Evolutionary conservation across 2,113 vertebrate genomes (phyloP).

Genomic region (Bufo gargarizans): DNA sequence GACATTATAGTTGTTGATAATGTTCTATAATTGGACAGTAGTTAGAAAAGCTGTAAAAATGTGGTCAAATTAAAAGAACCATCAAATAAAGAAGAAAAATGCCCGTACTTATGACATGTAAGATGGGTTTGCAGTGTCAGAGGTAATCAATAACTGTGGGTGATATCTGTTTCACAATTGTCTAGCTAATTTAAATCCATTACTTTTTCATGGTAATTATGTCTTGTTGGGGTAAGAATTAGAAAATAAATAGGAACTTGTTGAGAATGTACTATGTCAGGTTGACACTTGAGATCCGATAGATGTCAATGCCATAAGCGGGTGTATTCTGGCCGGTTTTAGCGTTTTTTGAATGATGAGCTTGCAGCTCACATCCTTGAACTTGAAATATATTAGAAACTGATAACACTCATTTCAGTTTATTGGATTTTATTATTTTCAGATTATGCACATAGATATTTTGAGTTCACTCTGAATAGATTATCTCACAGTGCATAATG

Average conservation of each 20-base stretch:
- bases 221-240: not conserved
- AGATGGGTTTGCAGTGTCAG: not conserved
- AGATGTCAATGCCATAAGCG: not conserved
- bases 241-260: not conserved
- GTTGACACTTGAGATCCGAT: not conserved
- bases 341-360: not conserved
- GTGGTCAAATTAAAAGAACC: not conserved
- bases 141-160: not conserved
- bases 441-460: not conserved
- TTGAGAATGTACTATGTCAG: not conserved
- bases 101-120: not conserved
- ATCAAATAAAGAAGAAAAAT: not conserved
- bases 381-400: not conserved
- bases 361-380: not conserved
- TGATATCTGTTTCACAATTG: not conserved
- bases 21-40: not conserved
- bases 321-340: not conserved
- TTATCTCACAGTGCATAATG: not conserved
- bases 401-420: not conserved
- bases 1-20: not conserved
- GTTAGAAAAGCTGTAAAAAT: not conserved
- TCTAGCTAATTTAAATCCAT: conserved; percentile 7
- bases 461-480: not conserved
- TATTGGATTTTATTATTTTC: not conserved
- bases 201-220: conserved; percentile 12